Evolutionary conservation across 37 sponge, comb jelly and placozoan species (phyloP), one percentile per base, ranked within the genome.

Genomic region (Lycopodina hypogea): DNA sequence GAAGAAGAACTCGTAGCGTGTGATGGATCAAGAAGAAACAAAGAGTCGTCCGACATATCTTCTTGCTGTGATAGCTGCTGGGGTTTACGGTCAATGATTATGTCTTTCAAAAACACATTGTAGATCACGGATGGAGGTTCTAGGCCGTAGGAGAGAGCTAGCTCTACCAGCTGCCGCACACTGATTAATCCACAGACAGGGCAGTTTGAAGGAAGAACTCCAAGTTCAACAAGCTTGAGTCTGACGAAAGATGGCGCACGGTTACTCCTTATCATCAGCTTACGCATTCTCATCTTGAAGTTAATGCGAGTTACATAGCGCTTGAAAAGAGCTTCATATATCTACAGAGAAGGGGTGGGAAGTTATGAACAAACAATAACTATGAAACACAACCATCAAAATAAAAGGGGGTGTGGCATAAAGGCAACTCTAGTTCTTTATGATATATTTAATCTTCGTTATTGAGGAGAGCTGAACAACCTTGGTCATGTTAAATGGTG

Each of bases 271-370:
- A 90, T 68, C 24, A 78, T 68, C 36, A 86, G 84, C 64, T 90
- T 90, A 26, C 91, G 65, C 91, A 90, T 90, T 2, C 91, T 42
- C 67, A 82, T 78, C 32, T 86, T 90, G 77, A 90, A 86, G 83
- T 86, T 90, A 70, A 90, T 74, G 32, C 86, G 73, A 19, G 82
- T 85, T 2, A 90, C 86, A 39, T 76, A 80, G 39, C 75, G 61
- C 28, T 80, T 80, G 81, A 86, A 86, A n/a, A 86, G 37, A 2
- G 34, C 37, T 42, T 86, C 76, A 34, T 74, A 86, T 1, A 86
- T 48, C 81, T 83, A 74, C 24, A n/a, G 14, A 39, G 35, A 30
- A 7, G 66, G 30, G 11, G 34, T 23, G 60, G 60, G 28, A 61
- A 57, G 11, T 33, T 39, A 42, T 1, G 52, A n/a, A n/a, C n/a